Evolutionary conservation across 2,888 invertebrate species (phyloP).

Genomic region (Yponomeuta malinellus): DNA sequence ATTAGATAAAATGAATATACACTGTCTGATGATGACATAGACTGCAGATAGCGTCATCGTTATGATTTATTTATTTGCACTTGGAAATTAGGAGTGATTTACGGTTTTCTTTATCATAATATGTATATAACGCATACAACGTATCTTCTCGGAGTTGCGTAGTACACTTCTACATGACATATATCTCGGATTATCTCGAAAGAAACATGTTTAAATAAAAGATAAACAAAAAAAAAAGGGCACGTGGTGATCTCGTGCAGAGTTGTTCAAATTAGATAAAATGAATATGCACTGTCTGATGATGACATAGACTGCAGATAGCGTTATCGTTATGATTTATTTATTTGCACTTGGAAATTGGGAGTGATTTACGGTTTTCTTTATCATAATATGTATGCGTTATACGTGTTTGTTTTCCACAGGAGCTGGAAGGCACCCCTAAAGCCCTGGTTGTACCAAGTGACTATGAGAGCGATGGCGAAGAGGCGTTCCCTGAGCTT

Average conservation of each 20-base stretch:
- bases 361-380: not conserved
- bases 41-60: not conserved
- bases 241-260: constrained; percentile 2
- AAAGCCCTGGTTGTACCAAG: constrained; percentile 48
- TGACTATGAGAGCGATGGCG: constrained; percentile 69
- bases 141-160: too few relatives aligned
- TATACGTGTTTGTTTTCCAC: constrained; percentile 19
- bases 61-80: not conserved
- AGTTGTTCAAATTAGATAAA: not conserved
- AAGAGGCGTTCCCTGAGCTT: constrained; percentile 63
- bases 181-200: too few relatives aligned
- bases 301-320: not conserved
- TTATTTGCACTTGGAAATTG: not conserved
- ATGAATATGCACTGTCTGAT: not conserved
- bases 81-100: not conserved
- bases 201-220: too few relatives aligned
- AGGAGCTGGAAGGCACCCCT: constrained; percentile 56
- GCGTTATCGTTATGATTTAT: not conserved
- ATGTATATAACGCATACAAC: too few relatives aligned
- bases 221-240: too few relatives aligned
- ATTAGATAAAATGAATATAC: not conserved
- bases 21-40: not conserved
- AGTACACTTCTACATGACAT: too few relatives aligned
- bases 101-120: not conserved
- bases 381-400: not conserved